Percentiles rank a stretch among this genome's conserved stretches.
phyloP scores from a whole-genome alignment of 2,797 vertebrate species.

The Halcyon smyrnensis region DNA sequence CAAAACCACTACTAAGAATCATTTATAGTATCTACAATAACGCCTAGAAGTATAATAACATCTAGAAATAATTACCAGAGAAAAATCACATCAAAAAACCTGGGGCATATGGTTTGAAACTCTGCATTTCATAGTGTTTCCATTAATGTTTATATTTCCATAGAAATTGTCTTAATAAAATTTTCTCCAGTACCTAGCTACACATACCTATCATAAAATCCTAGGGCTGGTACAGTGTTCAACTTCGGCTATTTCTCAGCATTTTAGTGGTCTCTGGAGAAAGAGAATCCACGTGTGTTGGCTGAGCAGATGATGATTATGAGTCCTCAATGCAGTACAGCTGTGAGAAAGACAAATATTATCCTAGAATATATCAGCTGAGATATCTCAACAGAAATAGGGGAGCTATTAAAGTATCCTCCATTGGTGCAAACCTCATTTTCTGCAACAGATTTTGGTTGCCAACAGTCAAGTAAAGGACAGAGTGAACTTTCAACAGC shows the following conservation, averaged over 20 bases:
- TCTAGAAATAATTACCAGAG: not conserved
- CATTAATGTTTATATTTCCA: not conserved
- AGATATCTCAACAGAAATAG: not conserved
- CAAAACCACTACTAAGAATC: not conserved
- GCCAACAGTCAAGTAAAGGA: not conserved
- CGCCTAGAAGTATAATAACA: not conserved
- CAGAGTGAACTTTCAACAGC: not conserved
- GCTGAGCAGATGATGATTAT: not conserved
- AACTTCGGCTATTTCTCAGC: not conserved
- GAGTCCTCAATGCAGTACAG: not conserved
- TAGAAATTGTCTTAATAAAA: not conserved
- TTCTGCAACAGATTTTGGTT: not conserved
- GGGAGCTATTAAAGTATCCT: not conserved
- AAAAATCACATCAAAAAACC: not conserved
- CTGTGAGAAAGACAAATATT: constrained; percentile 21
- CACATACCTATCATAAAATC: not conserved
- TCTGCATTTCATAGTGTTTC: not conserved
- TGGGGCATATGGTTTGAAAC: not conserved
- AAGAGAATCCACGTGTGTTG: not conserved
- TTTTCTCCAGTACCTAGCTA: not conserved
- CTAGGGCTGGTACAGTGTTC: not conserved
- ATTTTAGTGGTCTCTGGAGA: constrained; percentile 33
- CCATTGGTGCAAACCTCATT: not conserved
- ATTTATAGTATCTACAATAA: not conserved
- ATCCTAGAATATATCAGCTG: not conserved